Evolutionary conservation across 2,888 invertebrate genomes (phyloP), one percentile per base, ranked within the genome.

Genomic region (Pandemis heparana): DNA sequence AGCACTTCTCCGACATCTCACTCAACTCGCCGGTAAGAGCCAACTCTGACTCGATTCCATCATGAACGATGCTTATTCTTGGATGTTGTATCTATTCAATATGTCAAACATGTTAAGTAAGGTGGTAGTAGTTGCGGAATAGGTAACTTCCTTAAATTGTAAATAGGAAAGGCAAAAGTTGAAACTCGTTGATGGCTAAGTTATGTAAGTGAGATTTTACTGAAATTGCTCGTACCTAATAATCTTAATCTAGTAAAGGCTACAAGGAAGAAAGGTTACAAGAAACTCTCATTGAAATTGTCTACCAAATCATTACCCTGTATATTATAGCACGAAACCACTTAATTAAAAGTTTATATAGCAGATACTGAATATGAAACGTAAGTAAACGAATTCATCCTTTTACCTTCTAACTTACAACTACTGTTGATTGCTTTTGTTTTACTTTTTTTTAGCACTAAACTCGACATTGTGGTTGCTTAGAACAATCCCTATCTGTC

Each of bases 41-140:
- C 77, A 85, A 87, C 83, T 83, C 83, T 81, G 85, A 87, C 86
- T 85, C 83, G 87, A 88, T 87, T 89, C 87, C 81, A 84, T 80
- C 80, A 78, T 78, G 77, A 81, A 83, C 80, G 80, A 79, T 79
- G 82, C 82, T 87, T 88, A 85, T 86, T 84, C 85, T 84, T 87
- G 88, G 84, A 83, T 82, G 83, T 85, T 84, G 79, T 80, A 85
- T 82, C 80, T 83, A 85, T 83, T 83, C 83, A 53, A 64, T 61
- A 61, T 60, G 16, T 23, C 46, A 39, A 66, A 65, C n/a, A 48
- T 39, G 38, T 51, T 10, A 18, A 38, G 8, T 32, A 12, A 16
- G 8, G 23, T 56, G 56, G 23, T 56, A 56, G 56, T 23, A 56
- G 56, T 56, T 56, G 23, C 23, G 23, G 23, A 56, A 56, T 56